Evolutionary conservation across 2,888 invertebrate species (phyloP).

Genomic region (Microctonus brassicae): DNA sequence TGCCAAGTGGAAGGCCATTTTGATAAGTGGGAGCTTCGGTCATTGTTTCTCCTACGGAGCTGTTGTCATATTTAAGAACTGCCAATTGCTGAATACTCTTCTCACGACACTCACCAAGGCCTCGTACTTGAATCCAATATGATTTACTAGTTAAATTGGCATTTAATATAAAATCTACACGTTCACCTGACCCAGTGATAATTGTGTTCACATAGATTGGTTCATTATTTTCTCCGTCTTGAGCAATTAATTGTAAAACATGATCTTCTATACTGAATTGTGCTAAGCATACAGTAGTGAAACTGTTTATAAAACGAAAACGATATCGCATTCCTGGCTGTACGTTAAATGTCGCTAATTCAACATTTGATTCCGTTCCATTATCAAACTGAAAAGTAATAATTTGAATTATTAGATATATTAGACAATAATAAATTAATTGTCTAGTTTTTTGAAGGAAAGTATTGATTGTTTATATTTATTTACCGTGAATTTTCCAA

Average conservation of each 20-base stretch:
- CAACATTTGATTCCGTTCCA: slow-evolving; percentile 24
- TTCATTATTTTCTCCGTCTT: slow-evolving; percentile 72
- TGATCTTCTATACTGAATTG: slow-evolving; percentile 70
- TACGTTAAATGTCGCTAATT: slow-evolving; percentile 52
- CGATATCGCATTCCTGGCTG: slow-evolving; percentile 71
- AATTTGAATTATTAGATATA: neutral
- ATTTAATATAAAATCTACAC: slow-evolving; percentile 75
- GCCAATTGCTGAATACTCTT: slow-evolving; percentile 69
- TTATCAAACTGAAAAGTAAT: slow-evolving; percentile 18
- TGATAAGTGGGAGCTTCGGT: slow-evolving; percentile 59
- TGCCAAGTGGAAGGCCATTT: slow-evolving; percentile 60
- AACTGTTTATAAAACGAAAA: slow-evolving; percentile 72
- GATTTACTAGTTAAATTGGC: slow-evolving; percentile 68
- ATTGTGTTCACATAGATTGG: slow-evolving; percentile 68
- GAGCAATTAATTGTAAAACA: slow-evolving; percentile 70
- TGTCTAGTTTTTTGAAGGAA: neutral
- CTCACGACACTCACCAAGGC: slow-evolving; percentile 69
- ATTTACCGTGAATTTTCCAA: slow-evolving; percentile 55
- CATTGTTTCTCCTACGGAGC: slow-evolving; percentile 55
- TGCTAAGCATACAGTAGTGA: slow-evolving; percentile 72
- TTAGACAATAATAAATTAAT: neutral
- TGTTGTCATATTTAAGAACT: slow-evolving; percentile 70
- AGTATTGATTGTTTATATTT: neutral
- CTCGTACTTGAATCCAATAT: slow-evolving; percentile 73
- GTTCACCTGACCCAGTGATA: slow-evolving; percentile 74